Evolutionary conservation across 2,888 invertebrate genomes (phyloP), one percentile per base, ranked within the genome.

Genomic region (Drosophila monieri): DNA sequence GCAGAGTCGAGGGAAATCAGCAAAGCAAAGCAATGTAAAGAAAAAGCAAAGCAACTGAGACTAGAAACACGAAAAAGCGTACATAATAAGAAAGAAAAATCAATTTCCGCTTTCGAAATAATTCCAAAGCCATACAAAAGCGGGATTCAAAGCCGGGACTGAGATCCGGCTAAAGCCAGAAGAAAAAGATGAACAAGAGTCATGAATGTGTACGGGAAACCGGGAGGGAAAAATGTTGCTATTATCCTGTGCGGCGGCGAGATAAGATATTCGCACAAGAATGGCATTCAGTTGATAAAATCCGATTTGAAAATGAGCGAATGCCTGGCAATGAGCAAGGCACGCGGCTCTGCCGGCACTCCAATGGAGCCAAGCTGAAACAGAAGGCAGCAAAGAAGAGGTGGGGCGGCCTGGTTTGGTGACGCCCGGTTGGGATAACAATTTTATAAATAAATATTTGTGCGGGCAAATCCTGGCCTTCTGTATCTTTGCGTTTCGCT

Each of bases 281-380:
- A 89, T 85, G 87, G 88, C 81, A 88, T 83, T 83, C 81, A 88
- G 88, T 89, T 78, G 88, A 88, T 85, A 85, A 89, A 88, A 88
- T 89, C 89, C 89, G 88, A 89, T 88, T 88, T 89, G 88, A 89
- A 89, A 88, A 88, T 88, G 89, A 89, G 88, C 89, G 89, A 89
- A 89, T 89, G 83, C 87, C 88, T 87, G 80, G 87, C 87, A 87
- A 81, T 83, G 85, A 76, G 88, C 73, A 76, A 76, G 61, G 49
- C 52, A 37, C 23, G 48, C 14, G 48, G 18, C 39, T n/a, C 18
- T 39, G 18, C 37, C 47, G 18, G 12, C 23, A 32, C 41, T 10
- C 18, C 18, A 18, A 41, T 15, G 18, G 21, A 48, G n/a, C n/a
- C 35, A 35, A n/a, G 6, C 55, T 52, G 41, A 41, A 59, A 23